Percentiles rank a stretch among this genome's conserved stretches.
These are phyloP conservation scores for Vespertilio murinus DNA, from an alignment of 2,797 vertebrate species.

Conservation along the genomic window DNA sequence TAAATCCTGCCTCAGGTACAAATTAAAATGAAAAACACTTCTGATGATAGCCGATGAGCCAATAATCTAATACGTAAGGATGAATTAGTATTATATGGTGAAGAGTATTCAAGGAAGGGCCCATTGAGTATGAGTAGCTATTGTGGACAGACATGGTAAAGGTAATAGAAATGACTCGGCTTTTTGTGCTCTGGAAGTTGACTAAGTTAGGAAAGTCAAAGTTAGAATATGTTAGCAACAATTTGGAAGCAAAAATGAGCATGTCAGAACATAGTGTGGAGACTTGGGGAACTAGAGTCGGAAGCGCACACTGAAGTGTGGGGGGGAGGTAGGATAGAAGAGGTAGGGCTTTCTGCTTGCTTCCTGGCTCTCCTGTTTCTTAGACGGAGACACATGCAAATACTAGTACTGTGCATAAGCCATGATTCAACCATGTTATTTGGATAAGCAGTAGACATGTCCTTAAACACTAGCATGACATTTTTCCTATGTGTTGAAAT, in stretches of 20 bases:
- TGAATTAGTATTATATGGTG: neutral
- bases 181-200: neutral
- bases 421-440: neutral
- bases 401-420: too few relatives aligned
- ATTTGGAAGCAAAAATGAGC: neutral
- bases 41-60: neutral
- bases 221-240: neutral
- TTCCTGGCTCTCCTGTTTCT: neutral
- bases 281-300: neutral
- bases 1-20: neutral
- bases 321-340: neutral
- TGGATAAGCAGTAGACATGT: neutral
- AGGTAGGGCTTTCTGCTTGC: neutral
- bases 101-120: neutral
- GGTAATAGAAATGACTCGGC: neutral
- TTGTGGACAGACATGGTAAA: neutral
- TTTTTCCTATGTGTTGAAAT: neutral
- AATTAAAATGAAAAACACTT: neutral
- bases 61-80: neutral
- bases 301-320: neutral
- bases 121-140: neutral
- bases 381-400: neutral
- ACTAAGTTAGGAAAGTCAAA: neutral
- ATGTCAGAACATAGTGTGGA: neutral
- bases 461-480: neutral